Percentiles rank a stretch among this genome's conserved stretches.
These are phyloP conservation scores for Tholera decimalis DNA, from an alignment of 2,888 invertebrate genomes.

Conservation along the genomic window DNA sequence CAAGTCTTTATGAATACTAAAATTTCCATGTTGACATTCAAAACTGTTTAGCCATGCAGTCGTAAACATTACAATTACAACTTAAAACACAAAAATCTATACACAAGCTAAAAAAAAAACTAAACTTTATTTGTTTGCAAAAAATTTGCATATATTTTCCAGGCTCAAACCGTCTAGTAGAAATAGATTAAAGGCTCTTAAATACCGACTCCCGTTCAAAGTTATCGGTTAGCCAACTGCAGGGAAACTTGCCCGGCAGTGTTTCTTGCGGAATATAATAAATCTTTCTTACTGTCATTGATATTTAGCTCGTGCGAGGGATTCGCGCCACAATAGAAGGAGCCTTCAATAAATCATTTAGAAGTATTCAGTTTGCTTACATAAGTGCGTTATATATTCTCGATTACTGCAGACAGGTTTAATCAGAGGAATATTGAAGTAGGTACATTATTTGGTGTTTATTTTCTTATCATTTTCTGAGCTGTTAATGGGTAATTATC, in stretches of 20 bases:
- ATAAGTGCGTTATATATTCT: slow-evolving; percentile 64
- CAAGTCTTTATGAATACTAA: no score
- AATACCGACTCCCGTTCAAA: slow-evolving; percentile 75
- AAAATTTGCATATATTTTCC: slow-evolving; percentile 62
- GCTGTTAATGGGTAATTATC: not conserved
- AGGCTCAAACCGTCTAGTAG: slow-evolving; percentile 34
- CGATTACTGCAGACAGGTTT: slow-evolving; percentile 57
- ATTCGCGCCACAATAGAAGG: slow-evolving; percentile 76
- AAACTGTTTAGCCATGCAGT: not conserved
- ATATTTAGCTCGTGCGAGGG: slow-evolving; percentile 86
- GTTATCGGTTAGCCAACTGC: slow-evolving; percentile 86
- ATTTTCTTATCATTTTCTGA: slow-evolving; percentile 18
- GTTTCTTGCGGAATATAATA: slow-evolving; percentile 86
- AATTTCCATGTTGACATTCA: not conserved
- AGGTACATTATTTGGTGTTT: slow-evolving; percentile 12
- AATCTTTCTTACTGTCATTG: slow-evolving; percentile 89
- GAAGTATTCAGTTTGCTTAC: slow-evolving; percentile 81
- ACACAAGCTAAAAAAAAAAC: slow-evolving; percentile 10
- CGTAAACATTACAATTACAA: not conserved
- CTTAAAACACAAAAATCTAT: not conserved
- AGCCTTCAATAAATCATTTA: slow-evolving; percentile 85
- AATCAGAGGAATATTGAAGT: slow-evolving; percentile 51
- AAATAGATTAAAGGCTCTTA: slow-evolving; percentile 81
- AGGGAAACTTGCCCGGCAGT: slow-evolving; percentile 78
- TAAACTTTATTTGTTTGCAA: slow-evolving; percentile 5